phyloP scores from a whole-genome alignment of 2,113 vertebrate species.

The Phylloscopus trochilus region DNA sequence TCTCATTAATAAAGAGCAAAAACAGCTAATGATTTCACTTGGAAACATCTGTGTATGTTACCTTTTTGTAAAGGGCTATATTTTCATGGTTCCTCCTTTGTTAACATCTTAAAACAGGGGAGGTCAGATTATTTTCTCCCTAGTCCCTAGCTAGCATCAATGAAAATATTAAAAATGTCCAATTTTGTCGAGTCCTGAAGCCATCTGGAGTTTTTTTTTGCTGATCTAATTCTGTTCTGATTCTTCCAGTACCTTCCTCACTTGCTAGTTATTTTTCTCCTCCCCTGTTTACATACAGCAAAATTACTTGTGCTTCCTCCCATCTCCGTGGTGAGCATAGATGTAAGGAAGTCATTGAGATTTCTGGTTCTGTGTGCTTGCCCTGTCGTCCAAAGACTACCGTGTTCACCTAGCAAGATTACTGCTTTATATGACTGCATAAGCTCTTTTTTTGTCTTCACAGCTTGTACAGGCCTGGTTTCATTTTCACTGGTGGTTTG shows the following conservation, averaged over 20 bases:
- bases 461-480: neutral
- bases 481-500: conserved; percentile 14
- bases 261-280: neutral
- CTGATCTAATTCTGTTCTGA: neutral
- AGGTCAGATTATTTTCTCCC: neutral
- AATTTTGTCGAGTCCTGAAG: neutral
- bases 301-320: neutral
- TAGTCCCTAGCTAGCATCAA: neutral
- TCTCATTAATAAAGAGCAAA: neutral
- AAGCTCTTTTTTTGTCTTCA: conserved; percentile 36
- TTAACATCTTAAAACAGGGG: neutral
- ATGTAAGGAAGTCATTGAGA: neutral
- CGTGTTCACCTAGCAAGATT: neutral
- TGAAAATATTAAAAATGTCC: neutral
- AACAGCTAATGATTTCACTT: neutral
- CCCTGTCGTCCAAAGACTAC: conserved; percentile 7
- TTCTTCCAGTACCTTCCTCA: neutral
- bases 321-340: neutral
- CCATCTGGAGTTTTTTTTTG: neutral
- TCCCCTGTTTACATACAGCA: neutral
- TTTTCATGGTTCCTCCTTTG: neutral
- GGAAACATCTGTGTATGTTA: neutral
- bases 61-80: neutral
- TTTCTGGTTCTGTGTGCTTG: neutral
- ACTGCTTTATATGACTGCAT: conserved; percentile 27